A percentile compares a stretch with the other conserved stretches of the same genome.
These are phyloP conservation scores for Achroia grisella DNA, from an alignment of 1,140 invertebrate species.

Conservation along the genomic window DNA sequence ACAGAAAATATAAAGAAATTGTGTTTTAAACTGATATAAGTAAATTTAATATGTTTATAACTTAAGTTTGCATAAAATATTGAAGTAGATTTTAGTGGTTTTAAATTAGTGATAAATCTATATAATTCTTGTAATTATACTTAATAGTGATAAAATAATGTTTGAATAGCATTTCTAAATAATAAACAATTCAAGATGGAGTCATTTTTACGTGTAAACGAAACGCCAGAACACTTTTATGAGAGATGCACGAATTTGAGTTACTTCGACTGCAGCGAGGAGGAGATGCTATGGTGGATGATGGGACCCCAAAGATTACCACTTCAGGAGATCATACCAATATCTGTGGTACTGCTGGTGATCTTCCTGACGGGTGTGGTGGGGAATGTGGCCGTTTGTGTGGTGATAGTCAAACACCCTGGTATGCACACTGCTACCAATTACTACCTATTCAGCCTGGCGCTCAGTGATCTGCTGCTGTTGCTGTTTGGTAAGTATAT, in stretches of 20 bases:
- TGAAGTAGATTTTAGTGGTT: too few species aligned
- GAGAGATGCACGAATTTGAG: constrained; percentile 48
- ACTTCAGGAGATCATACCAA: constrained; percentile 71
- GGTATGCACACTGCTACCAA: constrained; percentile 91
- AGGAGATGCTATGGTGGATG: constrained; percentile 66
- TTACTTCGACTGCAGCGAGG: constrained; percentile 70
- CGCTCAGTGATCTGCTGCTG: constrained; percentile 83
- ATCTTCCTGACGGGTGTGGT: constrained; percentile 91
- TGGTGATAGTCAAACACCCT: constrained; percentile 89
- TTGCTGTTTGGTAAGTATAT: constrained; percentile 80
- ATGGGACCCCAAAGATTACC: constrained; percentile 71
- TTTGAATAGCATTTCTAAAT: background rate
- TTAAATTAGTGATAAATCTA: too few species aligned
- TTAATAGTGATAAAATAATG: too few species aligned
- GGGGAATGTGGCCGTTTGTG: constrained; percentile 91
- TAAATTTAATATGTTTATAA: too few species aligned
- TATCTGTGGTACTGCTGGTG: constrained; percentile 83
- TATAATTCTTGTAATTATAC: too few species aligned
- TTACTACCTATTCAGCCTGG: constrained; percentile 93
- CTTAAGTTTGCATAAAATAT: too few species aligned
- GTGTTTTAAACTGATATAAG: too few species aligned
- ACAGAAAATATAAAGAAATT: too few species aligned
- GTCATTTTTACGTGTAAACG: constrained; percentile 34
- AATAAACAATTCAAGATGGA: constrained; percentile 33
- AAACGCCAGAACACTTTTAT: constrained; percentile 34